phyloP scores from a whole-genome alignment of 2,113 vertebrate genomes.

The Ochotona curzoniae region DNA sequence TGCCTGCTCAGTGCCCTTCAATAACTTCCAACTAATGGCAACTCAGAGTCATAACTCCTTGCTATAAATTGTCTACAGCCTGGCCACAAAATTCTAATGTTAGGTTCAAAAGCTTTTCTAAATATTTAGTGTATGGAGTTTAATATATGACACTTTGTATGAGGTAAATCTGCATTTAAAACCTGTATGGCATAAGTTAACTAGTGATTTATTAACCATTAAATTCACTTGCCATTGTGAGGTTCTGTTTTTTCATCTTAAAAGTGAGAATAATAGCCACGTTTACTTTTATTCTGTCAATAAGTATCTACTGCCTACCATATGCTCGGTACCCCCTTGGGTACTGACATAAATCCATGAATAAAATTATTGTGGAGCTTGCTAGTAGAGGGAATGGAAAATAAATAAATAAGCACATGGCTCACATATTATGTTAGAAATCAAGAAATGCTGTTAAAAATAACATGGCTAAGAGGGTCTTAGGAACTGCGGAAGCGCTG shows the following conservation, averaged over 20 bases:
- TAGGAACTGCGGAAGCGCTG: background rate
- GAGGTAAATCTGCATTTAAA: background rate
- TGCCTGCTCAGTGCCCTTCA: constrained; percentile 59
- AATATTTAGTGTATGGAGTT: background rate
- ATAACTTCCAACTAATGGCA: constrained; percentile 47
- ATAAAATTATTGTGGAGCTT: background rate
- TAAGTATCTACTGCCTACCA: background rate
- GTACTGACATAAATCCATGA: background rate
- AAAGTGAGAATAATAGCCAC: background rate
- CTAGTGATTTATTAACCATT: no score
- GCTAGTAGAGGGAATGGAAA: background rate
- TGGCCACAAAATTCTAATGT: background rate
- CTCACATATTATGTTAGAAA: background rate
- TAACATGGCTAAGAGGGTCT: background rate
- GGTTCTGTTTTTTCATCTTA: background rate
- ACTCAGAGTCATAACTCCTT: constrained; percentile 52
- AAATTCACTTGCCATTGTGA: background rate
- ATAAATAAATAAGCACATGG: background rate
- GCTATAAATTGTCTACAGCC: background rate
- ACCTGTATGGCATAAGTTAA: background rate
- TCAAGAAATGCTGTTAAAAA: background rate
- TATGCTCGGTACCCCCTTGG: background rate
- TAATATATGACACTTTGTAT: background rate
- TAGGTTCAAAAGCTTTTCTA: constrained; percentile 3
- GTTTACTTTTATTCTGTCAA: background rate